Evolutionary conservation across 2,113 vertebrate species (phyloP), one percentile per base, ranked within the genome.

Genomic region (Halcyon malimbica): DNA sequence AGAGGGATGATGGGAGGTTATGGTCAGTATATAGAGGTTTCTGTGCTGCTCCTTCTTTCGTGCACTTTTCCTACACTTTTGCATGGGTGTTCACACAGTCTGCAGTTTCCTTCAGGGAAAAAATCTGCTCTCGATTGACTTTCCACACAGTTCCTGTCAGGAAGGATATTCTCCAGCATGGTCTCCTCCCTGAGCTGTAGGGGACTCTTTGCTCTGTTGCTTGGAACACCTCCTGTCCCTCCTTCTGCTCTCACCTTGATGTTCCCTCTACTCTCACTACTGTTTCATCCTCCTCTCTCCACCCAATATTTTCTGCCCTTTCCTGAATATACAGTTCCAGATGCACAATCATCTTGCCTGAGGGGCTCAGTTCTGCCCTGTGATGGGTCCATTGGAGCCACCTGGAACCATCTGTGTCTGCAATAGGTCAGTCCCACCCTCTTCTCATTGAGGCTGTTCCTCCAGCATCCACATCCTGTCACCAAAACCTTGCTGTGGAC

Each of bases 311-410:
- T 88, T 84, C n/a, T 67, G 3, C 6, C 3, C 7, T 63, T 56
- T 63, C 15, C 33, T 29, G 76, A 69, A 64, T 25, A 29, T 6
- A 25, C 7, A 9, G 53, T 78, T 29, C 6, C 5, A 12, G 6
- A 70, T 10, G 21, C 1, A 1, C 10, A 3, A 28, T 11, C 15
- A 6, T 5, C 26, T 60, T 64, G 29, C 2, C 33, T 9, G 2
- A 53, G 24, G n/a, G 10, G 7, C 24, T 44, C 26, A 64, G 12
- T 12, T 2, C 1, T 29, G 11, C 16, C 26, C 16, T 35, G 11
- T 1, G 4, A 6, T 57, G 33, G 29, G 13, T 8, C 19, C 8
- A 1, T 6, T 57, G 11, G 9, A 68, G 20, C 5, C 0, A 0
- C 2, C 2, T 71, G 35, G 15, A 68, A 57, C 6, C 4, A 6